Conservation (phyloP, 2,888 invertebrate species). For the Polymixis flavicincta region DNA sequence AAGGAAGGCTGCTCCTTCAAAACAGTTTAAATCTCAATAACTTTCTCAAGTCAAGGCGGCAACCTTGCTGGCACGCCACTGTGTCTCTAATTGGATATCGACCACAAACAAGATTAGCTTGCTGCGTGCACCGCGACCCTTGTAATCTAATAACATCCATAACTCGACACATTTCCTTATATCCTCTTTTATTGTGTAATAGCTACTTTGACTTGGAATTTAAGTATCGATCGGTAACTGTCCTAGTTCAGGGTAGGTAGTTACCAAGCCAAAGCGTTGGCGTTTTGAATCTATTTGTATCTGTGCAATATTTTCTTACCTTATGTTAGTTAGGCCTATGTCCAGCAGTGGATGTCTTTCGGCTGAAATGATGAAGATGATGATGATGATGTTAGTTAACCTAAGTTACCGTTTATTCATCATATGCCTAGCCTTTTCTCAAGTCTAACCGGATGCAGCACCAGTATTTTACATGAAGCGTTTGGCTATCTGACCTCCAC, state of each 20-base stretch:
- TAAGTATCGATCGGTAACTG: not conserved
- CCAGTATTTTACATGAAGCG: too few species aligned
- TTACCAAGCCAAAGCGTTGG: not conserved
- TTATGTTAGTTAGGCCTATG: too few species aligned
- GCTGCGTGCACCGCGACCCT: constrained; percentile 73
- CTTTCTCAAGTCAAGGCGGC: constrained; percentile 77
- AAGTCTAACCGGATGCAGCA: too few species aligned
- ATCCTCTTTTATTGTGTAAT: constrained; percentile 28
- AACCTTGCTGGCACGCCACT: constrained; percentile 71
- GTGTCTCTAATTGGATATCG: constrained; percentile 82
- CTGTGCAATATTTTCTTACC: not conserved
- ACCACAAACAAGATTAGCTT: constrained; percentile 79
- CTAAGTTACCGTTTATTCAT: not conserved
- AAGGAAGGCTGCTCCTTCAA: constrained; percentile 16
- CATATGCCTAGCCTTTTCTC: too few species aligned
- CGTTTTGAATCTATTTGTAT: not conserved
- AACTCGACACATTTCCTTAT: constrained; percentile 59
- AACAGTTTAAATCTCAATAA: constrained; percentile 59
- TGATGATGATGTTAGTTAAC: not conserved
- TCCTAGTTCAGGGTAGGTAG: not conserved
- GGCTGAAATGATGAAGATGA: too few species aligned
- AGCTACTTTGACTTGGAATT: constrained; percentile 8
- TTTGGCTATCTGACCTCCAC: too few species aligned
- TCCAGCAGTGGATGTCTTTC: too few species aligned
- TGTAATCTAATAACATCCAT: constrained; percentile 80